Percentiles rank a stretch among this genome's conserved stretches.
Evolutionary conservation across 2,113 vertebrate genomes (phyloP).

Genomic region (Callionymus lyra): DNA sequence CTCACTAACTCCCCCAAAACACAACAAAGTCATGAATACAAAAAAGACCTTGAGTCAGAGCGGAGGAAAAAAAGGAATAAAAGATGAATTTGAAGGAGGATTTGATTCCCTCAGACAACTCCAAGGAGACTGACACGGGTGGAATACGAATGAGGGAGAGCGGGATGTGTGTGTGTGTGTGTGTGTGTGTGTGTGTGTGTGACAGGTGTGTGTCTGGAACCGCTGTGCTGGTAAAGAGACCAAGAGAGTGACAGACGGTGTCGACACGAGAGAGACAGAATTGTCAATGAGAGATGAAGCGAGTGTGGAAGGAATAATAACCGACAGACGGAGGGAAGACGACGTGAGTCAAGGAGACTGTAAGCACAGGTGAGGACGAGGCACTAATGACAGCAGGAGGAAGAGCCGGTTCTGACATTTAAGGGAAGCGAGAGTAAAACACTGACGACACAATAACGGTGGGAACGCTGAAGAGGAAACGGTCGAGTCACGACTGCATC

Average conservation of each 20-base stretch:
- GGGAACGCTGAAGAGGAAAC: constrained; percentile 8
- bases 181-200: constrained; percentile 7
- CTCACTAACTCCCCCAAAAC: constrained; percentile 15
- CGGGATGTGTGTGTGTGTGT: constrained; percentile 13
- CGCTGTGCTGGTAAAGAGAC: constrained; percentile 19
- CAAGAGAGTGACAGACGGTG: constrained; percentile 12
- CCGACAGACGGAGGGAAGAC: constrained; percentile 1
- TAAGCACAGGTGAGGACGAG: constrained; percentile 14
- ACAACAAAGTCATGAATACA: constrained; percentile 13
- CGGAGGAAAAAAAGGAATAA: constrained; percentile 49
- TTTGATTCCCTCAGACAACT: constrained; percentile 58
- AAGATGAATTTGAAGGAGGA: constrained; percentile 58
- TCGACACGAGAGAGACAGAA: constrained; percentile 13
- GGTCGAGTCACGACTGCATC: too few species aligned
- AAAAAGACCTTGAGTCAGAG: constrained; percentile 39
- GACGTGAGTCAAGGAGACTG: constrained; percentile 25
- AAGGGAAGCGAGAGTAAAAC: constrained; percentile 13
- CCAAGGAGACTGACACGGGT: constrained; percentile 57
- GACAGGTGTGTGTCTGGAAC: not conserved
- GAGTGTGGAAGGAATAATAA: constrained; percentile 12
- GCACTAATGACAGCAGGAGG: constrained; percentile 29
- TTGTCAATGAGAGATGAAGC: constrained; percentile 17
- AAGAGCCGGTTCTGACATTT: constrained; percentile 23
- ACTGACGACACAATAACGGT: constrained; percentile 9
- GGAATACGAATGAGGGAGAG: constrained; percentile 56